Conservation (phyloP, 2,888 invertebrate species). For the Calameuta filiformis region DNA sequence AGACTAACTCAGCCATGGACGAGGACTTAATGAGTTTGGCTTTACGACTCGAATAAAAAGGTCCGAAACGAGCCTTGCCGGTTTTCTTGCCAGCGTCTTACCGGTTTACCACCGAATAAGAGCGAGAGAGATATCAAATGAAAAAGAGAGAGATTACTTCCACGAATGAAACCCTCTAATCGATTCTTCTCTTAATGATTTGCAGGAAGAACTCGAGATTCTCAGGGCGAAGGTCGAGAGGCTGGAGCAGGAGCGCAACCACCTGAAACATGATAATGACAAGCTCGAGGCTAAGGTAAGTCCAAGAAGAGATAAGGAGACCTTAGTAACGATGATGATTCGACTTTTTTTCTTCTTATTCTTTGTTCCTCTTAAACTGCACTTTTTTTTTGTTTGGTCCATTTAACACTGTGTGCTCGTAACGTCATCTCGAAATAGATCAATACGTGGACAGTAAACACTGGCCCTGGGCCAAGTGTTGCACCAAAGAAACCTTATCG, state of each 20-base stretch:
- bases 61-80: neutral
- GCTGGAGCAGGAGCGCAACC: slow-evolving; percentile 85
- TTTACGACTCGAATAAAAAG: neutral
- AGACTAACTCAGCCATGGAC: neutral
- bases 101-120: neutral
- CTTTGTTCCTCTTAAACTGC: neutral
- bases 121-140: neutral
- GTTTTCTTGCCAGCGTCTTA: slow-evolving; percentile 21
- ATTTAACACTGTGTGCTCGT: neutral
- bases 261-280: slow-evolving; percentile 89
- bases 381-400: neutral
- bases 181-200: neutral
- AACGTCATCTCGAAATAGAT: neutral
- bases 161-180: neutral
- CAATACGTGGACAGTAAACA: neutral
- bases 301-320: slow-evolving; percentile 19
- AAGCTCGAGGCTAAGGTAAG: slow-evolving; percentile 92
- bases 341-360: neutral
- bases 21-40: neutral
- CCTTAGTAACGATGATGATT: neutral
- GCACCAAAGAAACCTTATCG: neutral
- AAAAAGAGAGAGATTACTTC: neutral
- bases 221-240: slow-evolving; percentile 86
- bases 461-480: slow-evolving; percentile 2
- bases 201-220: slow-evolving; percentile 87